Evolutionary conservation across 2,797 vertebrate species (phyloP).

Genomic region (Ctenopoma kingsleyae): DNA sequence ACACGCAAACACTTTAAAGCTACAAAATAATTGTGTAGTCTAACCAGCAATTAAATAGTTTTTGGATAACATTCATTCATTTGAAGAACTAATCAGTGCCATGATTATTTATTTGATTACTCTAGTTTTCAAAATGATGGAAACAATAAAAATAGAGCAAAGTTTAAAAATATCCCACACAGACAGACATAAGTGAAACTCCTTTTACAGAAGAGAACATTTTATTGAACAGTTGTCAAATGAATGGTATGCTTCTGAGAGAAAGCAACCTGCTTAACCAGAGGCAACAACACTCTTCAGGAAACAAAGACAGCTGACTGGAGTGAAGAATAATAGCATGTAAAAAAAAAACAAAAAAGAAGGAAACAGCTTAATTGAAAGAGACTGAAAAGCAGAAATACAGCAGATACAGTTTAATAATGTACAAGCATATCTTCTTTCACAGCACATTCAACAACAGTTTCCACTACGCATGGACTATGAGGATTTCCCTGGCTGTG

Average conservation of each 20-base stretch:
- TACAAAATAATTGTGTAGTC: too few relatives aligned
- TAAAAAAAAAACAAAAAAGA: conserved; percentile 33
- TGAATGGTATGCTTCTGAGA: conserved; percentile 51
- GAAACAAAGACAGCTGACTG: conserved; percentile 49
- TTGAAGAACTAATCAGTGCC: too few relatives aligned
- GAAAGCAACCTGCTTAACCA: conserved; percentile 40
- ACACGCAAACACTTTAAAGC: too few relatives aligned
- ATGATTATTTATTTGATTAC: too few relatives aligned
- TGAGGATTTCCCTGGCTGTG: conserved; percentile 25
- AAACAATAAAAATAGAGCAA: not conserved
- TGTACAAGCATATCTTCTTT: conserved; percentile 68
- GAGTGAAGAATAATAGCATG: conserved; percentile 49
- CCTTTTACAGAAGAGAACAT: conserved; percentile 69
- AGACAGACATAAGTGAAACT: conserved; percentile 12
- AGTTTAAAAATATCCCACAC: too few relatives aligned
- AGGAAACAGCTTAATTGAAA: not conserved
- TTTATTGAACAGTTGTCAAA: conserved; percentile 76
- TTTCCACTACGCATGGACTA: conserved; percentile 42
- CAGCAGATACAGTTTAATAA: conserved; percentile 72
- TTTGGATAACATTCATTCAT: too few relatives aligned
- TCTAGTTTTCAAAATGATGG: not conserved
- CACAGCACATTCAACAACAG: conserved; percentile 71
- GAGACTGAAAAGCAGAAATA: conserved; percentile 60
- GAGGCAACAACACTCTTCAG: conserved; percentile 47
- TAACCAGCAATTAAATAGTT: too few relatives aligned